Conservation (phyloP, 2,888 invertebrate species). For the Pterostichus niger region DNA sequence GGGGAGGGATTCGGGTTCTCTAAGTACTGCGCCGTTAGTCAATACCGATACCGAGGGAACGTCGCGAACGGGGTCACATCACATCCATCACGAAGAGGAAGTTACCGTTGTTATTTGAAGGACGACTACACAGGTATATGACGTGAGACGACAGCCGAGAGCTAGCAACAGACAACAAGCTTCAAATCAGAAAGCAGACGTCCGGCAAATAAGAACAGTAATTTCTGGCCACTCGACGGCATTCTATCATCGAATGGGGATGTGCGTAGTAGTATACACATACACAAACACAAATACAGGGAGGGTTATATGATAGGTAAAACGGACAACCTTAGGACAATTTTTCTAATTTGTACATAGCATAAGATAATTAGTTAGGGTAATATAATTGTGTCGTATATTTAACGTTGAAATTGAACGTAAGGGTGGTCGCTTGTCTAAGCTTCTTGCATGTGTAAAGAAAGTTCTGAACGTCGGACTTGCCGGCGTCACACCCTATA, state of each 20-base stretch:
- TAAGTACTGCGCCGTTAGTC: conserved; percentile 55
- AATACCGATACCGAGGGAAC: conserved; percentile 49
- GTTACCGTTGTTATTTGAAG: conserved; percentile 62
- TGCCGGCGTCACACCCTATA: conserved; percentile 69
- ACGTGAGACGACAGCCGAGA: neutral
- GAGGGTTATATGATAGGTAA: conserved; percentile 59
- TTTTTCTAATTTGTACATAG: conserved; percentile 64
- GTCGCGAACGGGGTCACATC: conserved; percentile 42
- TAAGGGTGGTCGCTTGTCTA: conserved; percentile 64
- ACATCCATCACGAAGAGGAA: conserved; percentile 52
- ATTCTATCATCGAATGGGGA: conserved; percentile 30
- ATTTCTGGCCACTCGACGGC: conserved; percentile 39
- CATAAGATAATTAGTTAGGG: conserved; percentile 61
- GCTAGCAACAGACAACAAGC: neutral
- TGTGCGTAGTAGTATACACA: conserved; percentile 42
- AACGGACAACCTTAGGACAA: conserved; percentile 62
- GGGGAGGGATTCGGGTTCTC: conserved; percentile 59
- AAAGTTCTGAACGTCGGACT: neutral
- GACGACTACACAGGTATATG: neutral
- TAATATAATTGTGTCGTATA: conserved; percentile 61
- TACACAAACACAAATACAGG: conserved; percentile 44
- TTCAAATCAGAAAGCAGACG: neutral
- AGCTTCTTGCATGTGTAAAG: conserved; percentile 63
- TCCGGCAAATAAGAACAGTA: conserved; percentile 46
- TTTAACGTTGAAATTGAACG: conserved; percentile 40